A percentile compares a stretch with the other conserved stretches of the same genome.
Conservation (phyloP, 2,113 vertebrate genomes). For the Rattus rattus region DNA sequence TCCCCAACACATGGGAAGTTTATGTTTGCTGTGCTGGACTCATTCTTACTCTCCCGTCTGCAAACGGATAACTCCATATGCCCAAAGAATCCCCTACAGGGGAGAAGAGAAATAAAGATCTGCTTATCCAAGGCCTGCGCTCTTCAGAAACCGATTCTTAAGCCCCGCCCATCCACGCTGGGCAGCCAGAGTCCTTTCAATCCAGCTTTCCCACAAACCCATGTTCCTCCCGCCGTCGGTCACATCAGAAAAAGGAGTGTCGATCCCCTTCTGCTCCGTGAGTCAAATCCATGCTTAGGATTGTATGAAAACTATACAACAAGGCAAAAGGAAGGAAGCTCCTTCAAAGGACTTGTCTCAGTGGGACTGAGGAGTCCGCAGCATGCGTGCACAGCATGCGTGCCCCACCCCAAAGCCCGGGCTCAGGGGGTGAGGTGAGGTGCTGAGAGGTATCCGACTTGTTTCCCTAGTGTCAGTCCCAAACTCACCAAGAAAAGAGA, state of each 20-base stretch:
- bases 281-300: conserved; percentile 48
- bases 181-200: background rate
- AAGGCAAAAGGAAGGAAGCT: conserved; percentile 8
- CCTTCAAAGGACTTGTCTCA: background rate
- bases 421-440: background rate
- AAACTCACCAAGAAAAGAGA: background rate
- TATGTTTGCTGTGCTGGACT: conserved; percentile 75
- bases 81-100: background rate
- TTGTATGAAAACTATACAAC: conserved; percentile 11
- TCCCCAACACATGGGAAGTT: conserved; percentile 85
- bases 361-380: background rate
- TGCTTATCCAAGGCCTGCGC: background rate
- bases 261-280: conserved; percentile 30
- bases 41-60: conserved; percentile 44
- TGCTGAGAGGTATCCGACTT: background rate
- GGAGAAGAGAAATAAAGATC: conserved; percentile 32
- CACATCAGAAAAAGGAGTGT: conserved; percentile 11
- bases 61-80: background rate
- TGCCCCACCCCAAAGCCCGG: background rate
- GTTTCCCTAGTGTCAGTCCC: background rate
- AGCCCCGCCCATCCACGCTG: background rate
- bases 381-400: no score
- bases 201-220: background rate
- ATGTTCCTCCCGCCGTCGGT: background rate
- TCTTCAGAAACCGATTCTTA: conserved; percentile 9